Conservation (phyloP, 2,113 vertebrate species). For the Microcebus tavaratra region DNA sequence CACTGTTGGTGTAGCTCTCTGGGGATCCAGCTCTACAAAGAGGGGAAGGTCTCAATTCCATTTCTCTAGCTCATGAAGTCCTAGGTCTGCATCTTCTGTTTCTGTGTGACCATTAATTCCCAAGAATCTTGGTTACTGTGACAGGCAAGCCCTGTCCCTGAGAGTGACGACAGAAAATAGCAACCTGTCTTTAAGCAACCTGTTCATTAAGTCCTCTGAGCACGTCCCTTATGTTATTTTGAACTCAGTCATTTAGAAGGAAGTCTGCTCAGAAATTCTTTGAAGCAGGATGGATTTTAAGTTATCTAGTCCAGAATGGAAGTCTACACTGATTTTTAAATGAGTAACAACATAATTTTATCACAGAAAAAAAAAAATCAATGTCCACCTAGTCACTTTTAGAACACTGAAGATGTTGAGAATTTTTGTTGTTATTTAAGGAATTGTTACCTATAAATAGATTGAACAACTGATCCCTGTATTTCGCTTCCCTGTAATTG, state of each 20-base stretch:
- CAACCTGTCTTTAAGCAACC: not conserved
- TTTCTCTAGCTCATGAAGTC: not conserved
- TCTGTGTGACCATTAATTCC: not conserved
- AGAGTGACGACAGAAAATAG: not conserved
- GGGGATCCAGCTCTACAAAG: not conserved
- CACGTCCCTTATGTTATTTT: not conserved
- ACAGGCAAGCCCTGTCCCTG: not conserved
- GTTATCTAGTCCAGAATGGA: not conserved
- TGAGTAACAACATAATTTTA: not conserved
- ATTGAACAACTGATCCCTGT: not conserved
- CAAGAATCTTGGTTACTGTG: not conserved
- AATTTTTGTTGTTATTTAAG: not conserved
- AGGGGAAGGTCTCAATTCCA: not conserved
- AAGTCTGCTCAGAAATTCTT: not conserved
- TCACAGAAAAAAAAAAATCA: constrained; percentile 5
- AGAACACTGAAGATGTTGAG: not conserved
- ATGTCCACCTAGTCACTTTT: not conserved
- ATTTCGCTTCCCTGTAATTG: not conserved
- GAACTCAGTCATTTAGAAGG: not conserved
- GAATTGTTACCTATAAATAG: not conserved
- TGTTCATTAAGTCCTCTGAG: not conserved
- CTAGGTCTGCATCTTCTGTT: not conserved
- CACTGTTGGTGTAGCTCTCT: not conserved
- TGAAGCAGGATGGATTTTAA: not conserved
- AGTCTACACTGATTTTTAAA: not conserved